Percentiles rank a stretch among this genome's conserved stretches.
These are phyloP conservation scores for Oryzias celebensis DNA, from an alignment of 2,113 vertebrate genomes.

Conservation along the genomic window DNA sequence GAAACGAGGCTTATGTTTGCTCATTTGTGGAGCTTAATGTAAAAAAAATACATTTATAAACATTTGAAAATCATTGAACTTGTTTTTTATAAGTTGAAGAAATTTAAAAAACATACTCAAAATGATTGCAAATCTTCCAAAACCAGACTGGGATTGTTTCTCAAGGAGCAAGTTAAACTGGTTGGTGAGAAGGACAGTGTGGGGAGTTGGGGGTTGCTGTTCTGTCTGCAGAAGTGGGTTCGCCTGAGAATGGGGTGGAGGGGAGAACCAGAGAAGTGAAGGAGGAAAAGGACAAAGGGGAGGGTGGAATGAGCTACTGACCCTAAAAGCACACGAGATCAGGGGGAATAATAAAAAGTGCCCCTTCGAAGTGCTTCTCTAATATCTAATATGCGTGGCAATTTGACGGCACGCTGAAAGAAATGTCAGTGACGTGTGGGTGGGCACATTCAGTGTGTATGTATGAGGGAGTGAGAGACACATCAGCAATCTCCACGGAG, in stretches of 20 bases:
- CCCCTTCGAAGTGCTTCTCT: slow-evolving; percentile 40
- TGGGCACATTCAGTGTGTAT: slow-evolving; percentile 26
- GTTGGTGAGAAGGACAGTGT: no score
- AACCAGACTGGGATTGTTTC: no score
- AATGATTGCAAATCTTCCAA: no score
- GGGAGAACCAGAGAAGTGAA: slow-evolving; percentile 14
- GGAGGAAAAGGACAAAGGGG: slow-evolving; percentile 10
- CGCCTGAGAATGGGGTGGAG: slow-evolving; percentile 3
- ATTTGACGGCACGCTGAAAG: slow-evolving; percentile 54
- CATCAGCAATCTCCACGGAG: slow-evolving; percentile 48
- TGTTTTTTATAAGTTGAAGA: no score
- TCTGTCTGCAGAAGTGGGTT: not conserved
- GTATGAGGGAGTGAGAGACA: slow-evolving; percentile 21
- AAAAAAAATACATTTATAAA: no score
- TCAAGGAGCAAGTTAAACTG: no score
- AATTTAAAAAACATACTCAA: no score
- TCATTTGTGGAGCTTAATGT: no score
- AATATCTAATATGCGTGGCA: slow-evolving; percentile 65
- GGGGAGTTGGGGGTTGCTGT: no score
- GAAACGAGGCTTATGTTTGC: no score
- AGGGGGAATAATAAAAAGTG: slow-evolving; percentile 61
- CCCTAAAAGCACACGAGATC: slow-evolving; percentile 52
- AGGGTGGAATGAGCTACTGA: slow-evolving; percentile 32
- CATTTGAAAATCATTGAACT: no score
- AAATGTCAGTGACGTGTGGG: slow-evolving; percentile 62